Evolutionary conservation across 2,113 vertebrate species (phyloP), one percentile per base, ranked within the genome.

Genomic region (Gnathonemus echidnorhynchus): DNA sequence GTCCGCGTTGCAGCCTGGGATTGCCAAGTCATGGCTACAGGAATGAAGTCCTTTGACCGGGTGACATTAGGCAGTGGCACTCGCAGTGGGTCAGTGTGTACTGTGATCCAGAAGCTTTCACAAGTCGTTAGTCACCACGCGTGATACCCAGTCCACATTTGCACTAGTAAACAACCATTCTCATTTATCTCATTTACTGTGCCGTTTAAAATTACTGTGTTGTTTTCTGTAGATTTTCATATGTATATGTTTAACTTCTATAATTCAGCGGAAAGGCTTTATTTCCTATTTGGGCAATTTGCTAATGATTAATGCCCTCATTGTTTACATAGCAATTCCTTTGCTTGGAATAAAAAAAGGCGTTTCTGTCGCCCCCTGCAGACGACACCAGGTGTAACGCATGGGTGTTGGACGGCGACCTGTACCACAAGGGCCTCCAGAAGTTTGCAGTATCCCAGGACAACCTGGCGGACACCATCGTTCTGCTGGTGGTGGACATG

Each of bases 401-500:
- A 0, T 99, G 98, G 99, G 97, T 99, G 92, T 95, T 99, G 93
- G 99, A 99, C 91, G 99, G 98, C 90, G 99, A 99, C 93, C 96
- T 98, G 11, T 99, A 98, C 95, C 98, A 99, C 94, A 99, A 99
- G 95, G 98, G 98, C 90, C 97, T 99, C 90, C 97, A 99, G 93
- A 98, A 97, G 83, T 99, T 99, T 90, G 98, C 97, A 0, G 94
- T 98, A 92, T 97, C 98, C 39, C 95, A 96, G 88, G 94, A 95
- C 91, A 97, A 97, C 74, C 93, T 99, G 90, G 95, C 96, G 89
- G 97, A 98, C 96, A 98, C 98, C 91, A 93, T 99, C 92, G 92
- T 97, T 91, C 95, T 97, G 94, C 93, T 99, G 93, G 96, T 96
- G 13, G 95, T 99, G 91, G 98, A 99, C 92, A 97, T 99, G 97